phyloP scores from a whole-genome alignment of 1,140 invertebrate genomes.

The Cepaea nemoralis region DNA sequence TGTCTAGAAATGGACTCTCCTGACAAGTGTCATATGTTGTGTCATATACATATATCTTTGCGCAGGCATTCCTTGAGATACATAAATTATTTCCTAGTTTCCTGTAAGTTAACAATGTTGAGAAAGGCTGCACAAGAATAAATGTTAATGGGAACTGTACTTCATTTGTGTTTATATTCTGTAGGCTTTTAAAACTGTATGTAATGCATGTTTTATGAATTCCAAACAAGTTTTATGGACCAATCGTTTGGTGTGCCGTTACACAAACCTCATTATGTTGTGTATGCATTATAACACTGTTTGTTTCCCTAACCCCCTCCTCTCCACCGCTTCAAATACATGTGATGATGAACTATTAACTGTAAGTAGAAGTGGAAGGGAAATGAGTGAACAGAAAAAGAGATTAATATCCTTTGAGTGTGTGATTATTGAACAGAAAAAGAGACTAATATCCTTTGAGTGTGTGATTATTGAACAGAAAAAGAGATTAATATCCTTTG shows the following conservation, averaged over 20 bases:
- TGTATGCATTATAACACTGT: neutral
- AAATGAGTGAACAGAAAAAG: neutral
- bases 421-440: too few relatives aligned
- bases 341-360: neutral
- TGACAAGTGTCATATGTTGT: too few relatives aligned
- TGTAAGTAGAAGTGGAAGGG: neutral
- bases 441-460: too few relatives aligned
- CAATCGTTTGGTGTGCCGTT: neutral
- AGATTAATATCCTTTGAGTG: too few relatives aligned
- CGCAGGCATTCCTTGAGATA: too few relatives aligned
- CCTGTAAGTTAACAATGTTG: too few relatives aligned
- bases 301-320: neutral
- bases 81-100: too few relatives aligned
- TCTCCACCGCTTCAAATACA: neutral
- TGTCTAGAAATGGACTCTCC: too few relatives aligned
- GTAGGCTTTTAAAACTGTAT: neutral
- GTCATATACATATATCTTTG: too few relatives aligned
- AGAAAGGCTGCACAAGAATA: too few relatives aligned
- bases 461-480: too few relatives aligned
- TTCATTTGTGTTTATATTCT: neutral
- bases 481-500: too few relatives aligned
- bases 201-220: neutral
- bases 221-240: neutral
- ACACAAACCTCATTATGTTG: neutral
- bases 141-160: neutral